Conservation (phyloP, 2,113 vertebrate species). For the Promerops cafer region DNA sequence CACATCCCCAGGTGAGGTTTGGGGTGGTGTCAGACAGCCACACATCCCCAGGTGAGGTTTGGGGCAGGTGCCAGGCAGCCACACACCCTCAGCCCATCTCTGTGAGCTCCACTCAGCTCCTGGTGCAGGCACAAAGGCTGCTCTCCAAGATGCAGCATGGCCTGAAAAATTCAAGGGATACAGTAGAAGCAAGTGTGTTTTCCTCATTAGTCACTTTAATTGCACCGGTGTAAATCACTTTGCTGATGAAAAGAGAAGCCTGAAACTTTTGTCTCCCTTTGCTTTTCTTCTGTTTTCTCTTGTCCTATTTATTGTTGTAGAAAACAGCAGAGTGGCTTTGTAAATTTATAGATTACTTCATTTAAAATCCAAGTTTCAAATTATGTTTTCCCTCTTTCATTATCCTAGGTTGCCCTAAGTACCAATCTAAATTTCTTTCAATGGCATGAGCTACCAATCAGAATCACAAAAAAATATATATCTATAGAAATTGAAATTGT, state of each 20-base stretch:
- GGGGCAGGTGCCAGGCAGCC: accelerated
- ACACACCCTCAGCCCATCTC: not conserved
- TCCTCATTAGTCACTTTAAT: not conserved
- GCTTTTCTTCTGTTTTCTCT: not conserved
- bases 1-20: not conserved
- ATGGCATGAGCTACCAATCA: not conserved
- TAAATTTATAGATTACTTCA: not conserved
- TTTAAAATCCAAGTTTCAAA: not conserved
- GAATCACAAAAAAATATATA: not conserved
- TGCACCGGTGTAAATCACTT: not conserved
- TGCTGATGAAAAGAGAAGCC: not conserved
- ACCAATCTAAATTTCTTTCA: not conserved
- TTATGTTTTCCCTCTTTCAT: not conserved
- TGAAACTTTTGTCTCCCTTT: not conserved
- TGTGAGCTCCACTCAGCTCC: accelerated
- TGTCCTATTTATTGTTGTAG: not conserved
- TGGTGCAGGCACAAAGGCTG: not conserved
- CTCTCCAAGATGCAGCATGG: not conserved
- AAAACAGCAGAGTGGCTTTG: not conserved
- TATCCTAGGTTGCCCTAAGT: not conserved
- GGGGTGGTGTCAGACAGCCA: not conserved
- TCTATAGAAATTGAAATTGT: constrained; percentile 46
- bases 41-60: not conserved
- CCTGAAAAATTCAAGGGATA: not conserved
- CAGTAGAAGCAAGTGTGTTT: not conserved